phyloP scores from a whole-genome alignment of 2,888 invertebrate species.

The Melanargia galathea region DNA sequence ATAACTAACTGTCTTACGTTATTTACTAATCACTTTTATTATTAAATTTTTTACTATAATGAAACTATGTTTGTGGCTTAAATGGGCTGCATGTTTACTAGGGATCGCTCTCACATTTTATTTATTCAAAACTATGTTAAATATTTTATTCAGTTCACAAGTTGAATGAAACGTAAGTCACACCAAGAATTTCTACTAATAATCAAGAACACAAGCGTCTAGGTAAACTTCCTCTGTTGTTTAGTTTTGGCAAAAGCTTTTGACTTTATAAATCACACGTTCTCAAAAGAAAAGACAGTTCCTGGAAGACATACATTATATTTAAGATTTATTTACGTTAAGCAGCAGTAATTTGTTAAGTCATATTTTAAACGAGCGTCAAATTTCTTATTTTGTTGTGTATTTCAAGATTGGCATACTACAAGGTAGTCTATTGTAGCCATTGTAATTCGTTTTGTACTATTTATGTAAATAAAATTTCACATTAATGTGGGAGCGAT shows the following conservation, averaged over 20 bases:
- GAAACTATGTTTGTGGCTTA: slow-evolving; percentile 40
- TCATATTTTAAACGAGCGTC: background rate
- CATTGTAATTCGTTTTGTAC: background rate
- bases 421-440: background rate
- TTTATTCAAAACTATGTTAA: background rate
- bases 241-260: slow-evolving; percentile 10
- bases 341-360: background rate
- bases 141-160: background rate
- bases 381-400: background rate
- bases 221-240: background rate
- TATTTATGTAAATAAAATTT: background rate
- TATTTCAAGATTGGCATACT: background rate
- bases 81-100: slow-evolving; percentile 41
- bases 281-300: background rate
- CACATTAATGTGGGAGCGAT: slow-evolving; percentile 31
- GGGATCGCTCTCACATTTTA: slow-evolving; percentile 37
- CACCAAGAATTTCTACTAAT: too few relatives aligned
- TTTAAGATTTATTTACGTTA: background rate
- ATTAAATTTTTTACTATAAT: slow-evolving; percentile 34
- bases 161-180: background rate
- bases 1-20: slow-evolving; percentile 14
- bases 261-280: background rate
- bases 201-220: background rate
- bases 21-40: slow-evolving; percentile 42
- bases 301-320: background rate